Percentiles rank a stretch among this genome's conserved stretches.
Conservation (phyloP, 2,797 vertebrate species). For the Mormyrops boulengeri region DNA sequence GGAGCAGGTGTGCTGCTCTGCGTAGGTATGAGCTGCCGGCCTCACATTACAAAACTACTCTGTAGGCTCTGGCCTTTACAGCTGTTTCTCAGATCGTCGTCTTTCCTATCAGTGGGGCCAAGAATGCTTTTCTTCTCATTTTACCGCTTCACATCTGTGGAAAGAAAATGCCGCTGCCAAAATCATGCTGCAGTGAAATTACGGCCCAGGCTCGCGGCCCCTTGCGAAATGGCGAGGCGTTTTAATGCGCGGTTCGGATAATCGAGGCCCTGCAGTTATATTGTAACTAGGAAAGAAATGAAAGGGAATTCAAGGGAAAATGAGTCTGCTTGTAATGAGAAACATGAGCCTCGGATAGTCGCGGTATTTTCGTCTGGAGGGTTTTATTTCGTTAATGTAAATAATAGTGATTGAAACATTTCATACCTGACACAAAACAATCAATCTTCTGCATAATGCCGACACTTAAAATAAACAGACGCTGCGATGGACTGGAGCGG, state of each 20-base stretch:
- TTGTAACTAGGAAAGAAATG: not conserved
- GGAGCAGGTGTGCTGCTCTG: not conserved
- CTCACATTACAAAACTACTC: slow-evolving; percentile 2
- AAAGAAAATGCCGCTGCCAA: slow-evolving; percentile 15
- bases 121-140: slow-evolving; percentile 4
- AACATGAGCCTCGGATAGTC: not conserved
- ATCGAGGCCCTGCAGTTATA: not conserved
- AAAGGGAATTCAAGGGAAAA: not conserved
- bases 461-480: not conserved
- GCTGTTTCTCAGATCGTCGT: not conserved
- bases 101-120: slow-evolving; percentile 31
- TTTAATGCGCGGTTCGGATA: not conserved
- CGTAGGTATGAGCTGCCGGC: not conserved
- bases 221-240: not conserved
- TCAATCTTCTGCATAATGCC: not conserved
- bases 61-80: not conserved
- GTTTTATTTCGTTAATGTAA: not conserved
- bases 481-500: not conserved
- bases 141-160: slow-evolving; percentile 34
- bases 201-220: slow-evolving; percentile 11
- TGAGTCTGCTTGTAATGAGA: not conserved
- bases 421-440: not conserved
- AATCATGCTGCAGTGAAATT: slow-evolving; percentile 19
- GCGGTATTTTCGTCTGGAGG: not conserved
- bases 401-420: not conserved